Percentiles rank a stretch among this genome's conserved stretches.
Evolutionary conservation across 2,113 vertebrate genomes (phyloP).

Genomic region (Reinhardtius hippoglossoides): DNA sequence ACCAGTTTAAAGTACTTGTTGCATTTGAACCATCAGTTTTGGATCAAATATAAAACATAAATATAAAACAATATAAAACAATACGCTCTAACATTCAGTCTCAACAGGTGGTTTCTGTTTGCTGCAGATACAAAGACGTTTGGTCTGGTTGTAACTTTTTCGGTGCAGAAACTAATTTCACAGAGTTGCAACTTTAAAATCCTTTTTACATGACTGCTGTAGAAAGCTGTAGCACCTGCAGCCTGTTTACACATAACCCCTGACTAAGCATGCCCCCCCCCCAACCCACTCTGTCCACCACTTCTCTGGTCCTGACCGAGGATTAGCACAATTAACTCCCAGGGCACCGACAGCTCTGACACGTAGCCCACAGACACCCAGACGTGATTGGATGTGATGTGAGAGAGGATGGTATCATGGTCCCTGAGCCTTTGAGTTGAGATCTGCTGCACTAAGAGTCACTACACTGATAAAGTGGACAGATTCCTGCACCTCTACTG

Average conservation of each 20-base stretch:
- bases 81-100: too few relatives aligned
- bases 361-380: constrained; percentile 49
- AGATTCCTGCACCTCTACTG: constrained; percentile 6
- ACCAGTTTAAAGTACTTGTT: too few relatives aligned
- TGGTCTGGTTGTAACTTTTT: not conserved
- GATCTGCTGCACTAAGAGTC: not conserved
- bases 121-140: not conserved
- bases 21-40: too few relatives aligned
- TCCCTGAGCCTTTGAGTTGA: constrained; percentile 5
- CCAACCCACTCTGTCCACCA: not conserved
- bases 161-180: not conserved
- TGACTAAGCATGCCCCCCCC: constrained; percentile 14
- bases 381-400: constrained; percentile 35
- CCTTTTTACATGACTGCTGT: not conserved
- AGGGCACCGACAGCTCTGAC: constrained; percentile 26
- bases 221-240: constrained; percentile 5
- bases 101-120: too few relatives aligned
- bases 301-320: constrained; percentile 26
- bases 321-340: constrained; percentile 39
- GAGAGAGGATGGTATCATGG: constrained; percentile 43
- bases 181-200: not conserved
- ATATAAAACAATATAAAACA: too few relatives aligned
- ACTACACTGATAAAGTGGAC: constrained; percentile 24
- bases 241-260: constrained; percentile 22
- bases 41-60: too few relatives aligned